Percentiles rank a stretch among this genome's conserved stretches.
Conservation (phyloP, 1,140 invertebrate species). For the Zaprionus nigranus region DNA sequence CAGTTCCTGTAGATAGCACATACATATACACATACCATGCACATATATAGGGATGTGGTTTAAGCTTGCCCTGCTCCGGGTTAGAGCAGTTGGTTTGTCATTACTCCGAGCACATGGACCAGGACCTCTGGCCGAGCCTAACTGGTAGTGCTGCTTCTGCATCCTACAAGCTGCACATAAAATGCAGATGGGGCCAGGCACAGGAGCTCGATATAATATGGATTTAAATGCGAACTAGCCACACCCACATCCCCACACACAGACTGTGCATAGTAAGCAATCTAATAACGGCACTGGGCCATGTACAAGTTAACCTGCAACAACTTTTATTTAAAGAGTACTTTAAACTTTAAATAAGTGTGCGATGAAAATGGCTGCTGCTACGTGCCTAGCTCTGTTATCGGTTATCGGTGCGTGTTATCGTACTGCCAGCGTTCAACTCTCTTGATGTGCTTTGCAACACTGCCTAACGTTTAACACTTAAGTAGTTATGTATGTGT, state of each 20-base stretch:
- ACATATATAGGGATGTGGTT: too few relatives aligned
- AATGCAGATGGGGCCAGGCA: conserved; percentile 62
- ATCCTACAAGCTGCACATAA: conserved; percentile 51
- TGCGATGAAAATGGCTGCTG: not conserved
- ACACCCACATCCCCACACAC: not conserved
- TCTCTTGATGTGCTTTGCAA: not conserved
- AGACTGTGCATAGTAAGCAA: conserved; percentile 6
- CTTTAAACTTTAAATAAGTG: conserved; percentile 2
- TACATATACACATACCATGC: not conserved
- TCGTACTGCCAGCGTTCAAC: not conserved
- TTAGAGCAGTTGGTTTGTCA: conserved; percentile 66
- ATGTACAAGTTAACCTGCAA: conserved; percentile 28
- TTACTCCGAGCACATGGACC: conserved; percentile 43
- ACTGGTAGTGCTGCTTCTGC: not conserved
- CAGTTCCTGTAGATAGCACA: conserved; percentile 1
- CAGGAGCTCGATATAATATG: conserved; percentile 59
- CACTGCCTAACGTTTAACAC: not conserved
- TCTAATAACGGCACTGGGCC: conserved; percentile 51
- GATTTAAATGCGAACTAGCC: not conserved
- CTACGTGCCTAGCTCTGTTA: not conserved
- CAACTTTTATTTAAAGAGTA: not conserved
- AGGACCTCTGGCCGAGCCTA: not conserved
- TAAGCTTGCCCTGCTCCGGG: conserved; percentile 4
- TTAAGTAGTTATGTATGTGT: not conserved
- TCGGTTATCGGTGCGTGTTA: not conserved